These are phyloP conservation scores for Cephonodes hylas DNA, from an alignment of 2,888 invertebrate genomes.

Conservation along the genomic window DNA sequence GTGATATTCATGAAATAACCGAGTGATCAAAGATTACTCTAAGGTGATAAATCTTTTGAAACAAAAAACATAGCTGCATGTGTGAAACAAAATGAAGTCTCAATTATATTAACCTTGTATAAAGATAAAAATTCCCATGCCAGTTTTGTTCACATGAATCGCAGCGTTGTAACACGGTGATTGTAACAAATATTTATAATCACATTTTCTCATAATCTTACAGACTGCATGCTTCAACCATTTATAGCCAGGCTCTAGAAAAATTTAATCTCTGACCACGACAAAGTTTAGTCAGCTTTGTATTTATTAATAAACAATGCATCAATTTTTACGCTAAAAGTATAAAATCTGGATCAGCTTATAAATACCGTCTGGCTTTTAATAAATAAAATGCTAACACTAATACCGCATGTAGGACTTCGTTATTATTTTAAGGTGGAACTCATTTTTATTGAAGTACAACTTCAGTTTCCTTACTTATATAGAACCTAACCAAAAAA, in stretches of 20 bases:
- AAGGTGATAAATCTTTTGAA: no score
- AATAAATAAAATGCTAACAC: no score
- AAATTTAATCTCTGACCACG: not conserved
- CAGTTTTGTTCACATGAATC: not conserved
- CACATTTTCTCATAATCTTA: not conserved
- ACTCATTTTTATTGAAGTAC: no score
- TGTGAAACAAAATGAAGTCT: not conserved
- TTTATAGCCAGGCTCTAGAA: not conserved
- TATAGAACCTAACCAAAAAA: no score
- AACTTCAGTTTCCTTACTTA: no score
- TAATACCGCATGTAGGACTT: no score
- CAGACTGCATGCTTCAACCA: not conserved
- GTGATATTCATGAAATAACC: no score
- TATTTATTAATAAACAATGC: not conserved
- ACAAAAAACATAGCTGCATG: not conserved
- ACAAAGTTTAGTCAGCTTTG: not conserved
- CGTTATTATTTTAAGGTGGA: no score
- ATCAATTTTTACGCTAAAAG: no score
- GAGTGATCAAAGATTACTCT: no score
- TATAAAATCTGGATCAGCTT: no score
- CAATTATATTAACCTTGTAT: not conserved
- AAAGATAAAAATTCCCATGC: not conserved
- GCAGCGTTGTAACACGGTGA: not conserved
- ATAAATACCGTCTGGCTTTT: no score
- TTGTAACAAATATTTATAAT: not conserved